These are phyloP conservation scores for Synergus laeviventris DNA, from an alignment of 2,888 invertebrate genomes.

Conservation along the genomic window DNA sequence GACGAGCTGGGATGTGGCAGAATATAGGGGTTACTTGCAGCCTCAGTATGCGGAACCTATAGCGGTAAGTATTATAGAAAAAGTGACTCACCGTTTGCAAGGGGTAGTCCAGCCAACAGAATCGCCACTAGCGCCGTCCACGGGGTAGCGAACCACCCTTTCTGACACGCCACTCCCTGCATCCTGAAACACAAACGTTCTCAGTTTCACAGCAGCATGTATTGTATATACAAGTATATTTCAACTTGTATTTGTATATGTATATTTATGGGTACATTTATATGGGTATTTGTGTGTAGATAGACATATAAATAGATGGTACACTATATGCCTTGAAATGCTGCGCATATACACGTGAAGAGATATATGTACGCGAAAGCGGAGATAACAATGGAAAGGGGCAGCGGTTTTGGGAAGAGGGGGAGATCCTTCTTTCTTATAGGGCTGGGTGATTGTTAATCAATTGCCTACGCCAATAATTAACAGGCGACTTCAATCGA, in stretches of 20 bases:
- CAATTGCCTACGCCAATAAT: conserved; percentile 28
- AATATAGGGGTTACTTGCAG: conserved; percentile 38
- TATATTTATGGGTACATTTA: neutral
- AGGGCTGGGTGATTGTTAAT: conserved; percentile 24
- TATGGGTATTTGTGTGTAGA: neutral
- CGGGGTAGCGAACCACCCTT: conserved; percentile 66
- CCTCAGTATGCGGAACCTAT: conserved; percentile 43
- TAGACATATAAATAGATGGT: neutral
- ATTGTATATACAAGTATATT: conserved; percentile 8
- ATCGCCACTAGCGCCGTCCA: conserved; percentile 62
- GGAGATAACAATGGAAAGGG: conserved; percentile 33
- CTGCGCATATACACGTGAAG: conserved; percentile 26
- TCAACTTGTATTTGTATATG: neutral
- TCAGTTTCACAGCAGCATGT: conserved; percentile 37
- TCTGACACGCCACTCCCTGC: conserved; percentile 67
- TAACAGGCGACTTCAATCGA: conserved; percentile 27
- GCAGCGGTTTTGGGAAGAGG: conserved; percentile 26
- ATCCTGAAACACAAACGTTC: conserved; percentile 63
- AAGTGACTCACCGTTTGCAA: conserved; percentile 73
- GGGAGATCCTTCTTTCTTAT: conserved; percentile 20
- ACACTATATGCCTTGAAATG: conserved; percentile 22
- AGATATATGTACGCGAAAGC: conserved; percentile 11
- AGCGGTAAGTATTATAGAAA: conserved; percentile 53
- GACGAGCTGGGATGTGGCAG: neutral
- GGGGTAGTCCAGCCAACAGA: conserved; percentile 63